These are phyloP conservation scores for Nycticebus coucang DNA, from an alignment of 2,113 vertebrate species.

Conservation along the genomic window DNA sequence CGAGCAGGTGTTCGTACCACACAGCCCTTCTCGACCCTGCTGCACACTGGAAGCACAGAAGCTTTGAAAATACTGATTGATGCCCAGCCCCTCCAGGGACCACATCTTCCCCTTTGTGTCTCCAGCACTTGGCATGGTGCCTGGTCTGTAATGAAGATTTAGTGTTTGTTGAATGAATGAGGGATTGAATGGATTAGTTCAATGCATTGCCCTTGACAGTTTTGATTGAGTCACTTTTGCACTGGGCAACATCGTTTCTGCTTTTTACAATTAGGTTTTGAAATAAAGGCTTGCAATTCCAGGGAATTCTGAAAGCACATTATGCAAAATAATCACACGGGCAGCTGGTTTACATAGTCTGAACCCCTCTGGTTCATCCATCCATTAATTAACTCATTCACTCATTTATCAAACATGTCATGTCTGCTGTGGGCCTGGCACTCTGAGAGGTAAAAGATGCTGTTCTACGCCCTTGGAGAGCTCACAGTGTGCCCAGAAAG, in stretches of 20 bases:
- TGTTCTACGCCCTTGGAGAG: not conserved
- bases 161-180: constrained; percentile 66
- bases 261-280: constrained; percentile 38
- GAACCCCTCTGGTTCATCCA: not conserved
- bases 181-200: constrained; percentile 37
- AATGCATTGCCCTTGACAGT: constrained; percentile 39
- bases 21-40: not conserved
- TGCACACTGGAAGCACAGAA: not conserved
- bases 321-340: not conserved
- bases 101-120: not conserved
- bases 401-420: not conserved
- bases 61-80: not conserved
- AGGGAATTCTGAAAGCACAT: not conserved
- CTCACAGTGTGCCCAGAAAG: not conserved
- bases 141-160: constrained; percentile 40
- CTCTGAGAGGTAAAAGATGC: not conserved
- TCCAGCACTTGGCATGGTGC: not conserved
- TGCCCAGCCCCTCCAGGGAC: not conserved
- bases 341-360: not conserved
- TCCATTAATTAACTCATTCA: not conserved
- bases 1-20: not conserved
- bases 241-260: constrained; percentile 27
- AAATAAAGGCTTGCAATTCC: constrained; percentile 40
- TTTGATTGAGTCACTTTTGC: constrained; percentile 56
- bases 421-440: not conserved